Evolutionary conservation across 1,140 invertebrate genomes (phyloP), one percentile per base, ranked within the genome.

Genomic region (Micrasema longulum): DNA sequence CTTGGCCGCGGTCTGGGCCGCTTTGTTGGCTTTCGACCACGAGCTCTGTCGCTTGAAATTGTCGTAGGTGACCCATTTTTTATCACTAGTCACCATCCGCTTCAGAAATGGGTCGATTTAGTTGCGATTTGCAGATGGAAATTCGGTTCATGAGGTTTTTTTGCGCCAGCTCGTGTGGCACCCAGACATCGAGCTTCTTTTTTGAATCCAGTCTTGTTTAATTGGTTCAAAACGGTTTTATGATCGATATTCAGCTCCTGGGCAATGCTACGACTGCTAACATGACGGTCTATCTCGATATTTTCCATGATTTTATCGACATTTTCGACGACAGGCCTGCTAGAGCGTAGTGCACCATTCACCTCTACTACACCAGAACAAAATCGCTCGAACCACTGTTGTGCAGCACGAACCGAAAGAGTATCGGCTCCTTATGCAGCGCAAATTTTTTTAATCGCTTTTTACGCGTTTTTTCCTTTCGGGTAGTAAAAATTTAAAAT

Each of bases 191-290:
- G n/a, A n/a, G n/a, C n/a, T n/a, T n/a, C n/a, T n/a, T n/a, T n/a
- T n/a, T n/a, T n/a, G n/a, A n/a, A n/a, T n/a, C n/a, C n/a, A n/a
- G n/a, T n/a, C n/a, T n/a, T n/a, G n/a, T n/a, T n/a, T n/a, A n/a
- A n/a, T n/a, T n/a, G n/a, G n/a, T n/a, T n/a, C n/a, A n/a, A 38
- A 38, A 38, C 12, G 36, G 36, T 38, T 38, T 38, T 38, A 38
- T 38, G 36, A 38, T 38, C 36, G 36, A 38, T 38, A 38, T 38
- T 38, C 36, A 38, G 36, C 36, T 38, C 36, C 36, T 38, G 36
- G 36, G 36, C 36, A 38, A 38, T 38, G 36, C 36, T 38, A 38
- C 36, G 36, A 38, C 36, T 38, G 36, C 36, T 38, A 38, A 38
- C 36, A 38, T 38, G 36, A 38, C 12, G 36, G 36, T 38, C 12